Conservation (phyloP, 2,888 invertebrate genomes). For the Bombylius discolor region DNA sequence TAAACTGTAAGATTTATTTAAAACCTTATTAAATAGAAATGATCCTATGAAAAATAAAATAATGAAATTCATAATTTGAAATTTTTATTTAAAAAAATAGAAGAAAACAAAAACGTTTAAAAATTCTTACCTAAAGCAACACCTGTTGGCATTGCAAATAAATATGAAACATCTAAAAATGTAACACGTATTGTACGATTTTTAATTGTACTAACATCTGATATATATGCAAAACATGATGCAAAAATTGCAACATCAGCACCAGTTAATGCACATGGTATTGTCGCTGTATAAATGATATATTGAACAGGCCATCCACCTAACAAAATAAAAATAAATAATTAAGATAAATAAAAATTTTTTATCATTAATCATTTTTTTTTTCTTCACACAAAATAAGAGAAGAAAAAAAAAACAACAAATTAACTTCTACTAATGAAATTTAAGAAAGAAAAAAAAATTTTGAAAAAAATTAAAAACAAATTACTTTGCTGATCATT, state of each 20-base stretch:
- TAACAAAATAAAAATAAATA: background rate
- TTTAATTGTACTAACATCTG: constrained; percentile 56
- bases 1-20: constrained; percentile 50
- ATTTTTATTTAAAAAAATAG: background rate
- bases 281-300: constrained; percentile 58
- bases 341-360: background rate
- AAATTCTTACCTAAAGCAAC: constrained; percentile 51
- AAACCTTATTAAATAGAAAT: constrained; percentile 46
- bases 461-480: background rate
- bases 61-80: background rate
- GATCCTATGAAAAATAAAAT: constrained; percentile 44
- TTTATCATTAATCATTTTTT: too few species aligned
- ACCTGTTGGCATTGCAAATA: constrained; percentile 73
- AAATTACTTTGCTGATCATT: constrained; percentile 46
- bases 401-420: too few species aligned
- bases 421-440: background rate
- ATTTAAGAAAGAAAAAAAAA: background rate
- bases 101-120: background rate
- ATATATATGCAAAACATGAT: constrained; percentile 64
- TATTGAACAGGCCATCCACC: constrained; percentile 57
- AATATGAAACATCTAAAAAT: constrained; percentile 66
- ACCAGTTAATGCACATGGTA: constrained; percentile 64
- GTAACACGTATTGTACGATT: constrained; percentile 68
- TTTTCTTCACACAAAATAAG: too few species aligned
- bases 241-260: constrained; percentile 71